Percentiles rank a stretch among this genome's conserved stretches.
Evolutionary conservation across 23 tunicate species (phyloP).

Genomic region (Halocynthia aurantium): DNA sequence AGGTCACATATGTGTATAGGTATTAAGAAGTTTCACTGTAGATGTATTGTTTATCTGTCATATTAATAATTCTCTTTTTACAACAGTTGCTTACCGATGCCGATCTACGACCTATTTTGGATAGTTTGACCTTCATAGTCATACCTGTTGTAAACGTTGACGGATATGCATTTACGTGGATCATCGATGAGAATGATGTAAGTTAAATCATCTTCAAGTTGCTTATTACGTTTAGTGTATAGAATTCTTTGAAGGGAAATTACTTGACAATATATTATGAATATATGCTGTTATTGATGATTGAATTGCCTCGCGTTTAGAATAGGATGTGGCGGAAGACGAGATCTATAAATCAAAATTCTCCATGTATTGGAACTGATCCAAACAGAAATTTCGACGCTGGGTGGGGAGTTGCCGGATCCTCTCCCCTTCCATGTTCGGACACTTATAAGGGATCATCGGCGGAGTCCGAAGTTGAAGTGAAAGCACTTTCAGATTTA

Average conservation of each 20-base stretch:
- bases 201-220: background rate
- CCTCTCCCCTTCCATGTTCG: conserved; percentile 69
- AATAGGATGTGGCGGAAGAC: conserved; percentile 99
- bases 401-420: conserved; percentile 60
- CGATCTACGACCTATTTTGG: background rate
- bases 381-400: conserved; percentile 97
- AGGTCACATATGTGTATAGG: too few species aligned
- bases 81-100: too few species aligned
- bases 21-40: background rate
- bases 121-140: conserved; percentile 53
- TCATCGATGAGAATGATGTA: too few species aligned
- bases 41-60: background rate
- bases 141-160: conserved; percentile 82
- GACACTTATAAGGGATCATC: conserved; percentile 83
- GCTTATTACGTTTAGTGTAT: too few species aligned
- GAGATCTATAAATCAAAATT: conserved; percentile 27
- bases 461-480: conserved; percentile 67
- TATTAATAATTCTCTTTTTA: too few species aligned
- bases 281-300: too few species aligned
- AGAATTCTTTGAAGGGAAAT: too few species aligned
- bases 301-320: conserved; percentile 13
- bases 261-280: background rate
- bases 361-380: conserved; percentile 76
- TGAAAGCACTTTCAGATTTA: conserved; percentile 39
- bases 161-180: conserved; percentile 72